Conservation (phyloP, 2,113 vertebrate genomes). For the Cyrtonyx montezumae region DNA sequence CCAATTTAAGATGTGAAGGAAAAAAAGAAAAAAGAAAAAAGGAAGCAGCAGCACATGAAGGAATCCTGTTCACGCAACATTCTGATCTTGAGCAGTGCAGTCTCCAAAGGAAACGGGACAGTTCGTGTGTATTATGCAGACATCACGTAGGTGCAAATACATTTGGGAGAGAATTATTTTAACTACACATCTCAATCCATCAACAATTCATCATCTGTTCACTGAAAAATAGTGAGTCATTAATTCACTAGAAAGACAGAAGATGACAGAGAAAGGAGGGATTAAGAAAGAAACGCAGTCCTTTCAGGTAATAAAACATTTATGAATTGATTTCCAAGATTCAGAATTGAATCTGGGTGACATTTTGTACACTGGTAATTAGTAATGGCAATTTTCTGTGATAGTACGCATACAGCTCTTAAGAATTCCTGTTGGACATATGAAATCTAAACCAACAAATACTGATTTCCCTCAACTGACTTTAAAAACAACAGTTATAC, state of each 20-base stretch:
- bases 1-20: neutral
- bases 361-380: neutral
- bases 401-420: neutral
- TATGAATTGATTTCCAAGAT: neutral
- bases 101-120: neutral
- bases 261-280: neutral
- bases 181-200: neutral
- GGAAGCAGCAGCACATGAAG: neutral
- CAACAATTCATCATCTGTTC: neutral
- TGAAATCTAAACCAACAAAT: neutral
- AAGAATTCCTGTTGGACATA: neutral
- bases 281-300: neutral
- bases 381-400: neutral
- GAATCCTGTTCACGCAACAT: neutral
- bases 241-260: neutral
- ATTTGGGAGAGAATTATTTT: neutral
- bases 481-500: neutral
- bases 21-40: rapidly evolving
- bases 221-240: neutral
- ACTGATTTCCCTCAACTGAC: neutral
- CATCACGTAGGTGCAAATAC: rapidly evolving
- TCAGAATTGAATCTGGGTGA: neutral
- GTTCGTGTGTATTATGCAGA: neutral
- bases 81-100: neutral
- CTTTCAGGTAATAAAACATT: neutral